Conservation (phyloP, 35 echinoderm and acorn worm species). For the Heliocidaris erythrogramma region DNA sequence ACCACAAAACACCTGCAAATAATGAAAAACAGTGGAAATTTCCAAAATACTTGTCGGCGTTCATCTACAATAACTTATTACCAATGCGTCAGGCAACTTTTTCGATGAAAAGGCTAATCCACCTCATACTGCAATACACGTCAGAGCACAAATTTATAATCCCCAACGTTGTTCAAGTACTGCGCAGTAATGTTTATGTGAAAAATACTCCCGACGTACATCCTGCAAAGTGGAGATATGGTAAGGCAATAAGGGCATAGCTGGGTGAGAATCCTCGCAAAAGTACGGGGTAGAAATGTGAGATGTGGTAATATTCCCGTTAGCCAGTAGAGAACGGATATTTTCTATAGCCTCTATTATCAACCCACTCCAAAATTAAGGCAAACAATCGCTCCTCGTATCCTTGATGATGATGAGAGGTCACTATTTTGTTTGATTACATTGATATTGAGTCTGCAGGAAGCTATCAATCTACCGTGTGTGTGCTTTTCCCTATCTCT, state of each 20-base stretch:
- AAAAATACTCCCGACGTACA: neutral
- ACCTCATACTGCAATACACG: neutral
- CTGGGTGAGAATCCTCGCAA: neutral
- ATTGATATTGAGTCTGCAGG: neutral
- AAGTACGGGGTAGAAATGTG: too few relatives aligned
- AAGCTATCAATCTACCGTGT: neutral
- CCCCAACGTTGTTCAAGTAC: neutral
- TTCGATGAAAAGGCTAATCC: neutral
- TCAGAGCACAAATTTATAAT: neutral
- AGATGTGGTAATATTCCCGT: neutral
- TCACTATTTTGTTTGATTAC: neutral
- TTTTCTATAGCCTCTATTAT: neutral
- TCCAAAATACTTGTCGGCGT: neutral
- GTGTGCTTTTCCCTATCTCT: neutral
- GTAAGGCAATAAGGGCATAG: neutral
- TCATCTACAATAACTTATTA: neutral
- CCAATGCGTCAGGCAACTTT: neutral
- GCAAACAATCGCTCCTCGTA: neutral
- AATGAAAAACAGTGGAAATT: neutral
- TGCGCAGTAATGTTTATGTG: neutral
- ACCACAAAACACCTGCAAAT: neutral
- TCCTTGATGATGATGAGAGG: neutral
- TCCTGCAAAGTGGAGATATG: neutral
- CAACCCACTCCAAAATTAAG: neutral
- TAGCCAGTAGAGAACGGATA: neutral